These are phyloP conservation scores for Cardiocondyla obscurior DNA, from an alignment of 1,140 invertebrate genomes.

Conservation along the genomic window DNA sequence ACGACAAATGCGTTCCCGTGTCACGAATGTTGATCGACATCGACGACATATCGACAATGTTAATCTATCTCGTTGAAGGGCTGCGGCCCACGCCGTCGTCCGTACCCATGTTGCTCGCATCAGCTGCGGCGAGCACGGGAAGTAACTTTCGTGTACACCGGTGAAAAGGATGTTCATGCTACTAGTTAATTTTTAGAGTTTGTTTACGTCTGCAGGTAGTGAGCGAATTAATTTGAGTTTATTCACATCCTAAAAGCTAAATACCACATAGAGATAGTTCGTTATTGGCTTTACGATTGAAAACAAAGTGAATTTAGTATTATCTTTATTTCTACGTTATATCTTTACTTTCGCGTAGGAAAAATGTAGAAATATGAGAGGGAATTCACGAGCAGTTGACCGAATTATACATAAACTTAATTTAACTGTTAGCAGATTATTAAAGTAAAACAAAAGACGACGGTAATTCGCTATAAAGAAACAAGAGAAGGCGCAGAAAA, in stretches of 20 bases:
- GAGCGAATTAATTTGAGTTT: not conserved
- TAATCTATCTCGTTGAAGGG: constrained; percentile 38
- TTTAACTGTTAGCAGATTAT: not conserved
- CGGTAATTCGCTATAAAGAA: not conserved
- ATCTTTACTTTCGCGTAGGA: not conserved
- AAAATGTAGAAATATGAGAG: not conserved
- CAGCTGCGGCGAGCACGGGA: not conserved
- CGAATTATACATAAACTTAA: not conserved
- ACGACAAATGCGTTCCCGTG: constrained; percentile 33
- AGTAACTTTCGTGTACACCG: constrained; percentile 10
- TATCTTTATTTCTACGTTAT: not conserved
- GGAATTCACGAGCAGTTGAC: not conserved
- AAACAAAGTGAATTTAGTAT: not conserved
- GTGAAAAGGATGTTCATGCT: constrained; percentile 1
- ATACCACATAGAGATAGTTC: not conserved
- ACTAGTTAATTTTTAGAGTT: not conserved
- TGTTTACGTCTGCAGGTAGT: not conserved
- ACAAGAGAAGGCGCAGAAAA: not conserved
- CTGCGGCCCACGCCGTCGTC: not conserved
- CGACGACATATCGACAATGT: constrained; percentile 49
- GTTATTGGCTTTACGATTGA: not conserved
- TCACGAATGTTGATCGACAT: constrained; percentile 39
- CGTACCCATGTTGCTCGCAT: constrained; percentile 11
- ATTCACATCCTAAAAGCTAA: not conserved
- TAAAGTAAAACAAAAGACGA: not conserved